These are phyloP conservation scores for Peromyscus californicus DNA, from an alignment of 2,113 vertebrate genomes.

Conservation along the genomic window DNA sequence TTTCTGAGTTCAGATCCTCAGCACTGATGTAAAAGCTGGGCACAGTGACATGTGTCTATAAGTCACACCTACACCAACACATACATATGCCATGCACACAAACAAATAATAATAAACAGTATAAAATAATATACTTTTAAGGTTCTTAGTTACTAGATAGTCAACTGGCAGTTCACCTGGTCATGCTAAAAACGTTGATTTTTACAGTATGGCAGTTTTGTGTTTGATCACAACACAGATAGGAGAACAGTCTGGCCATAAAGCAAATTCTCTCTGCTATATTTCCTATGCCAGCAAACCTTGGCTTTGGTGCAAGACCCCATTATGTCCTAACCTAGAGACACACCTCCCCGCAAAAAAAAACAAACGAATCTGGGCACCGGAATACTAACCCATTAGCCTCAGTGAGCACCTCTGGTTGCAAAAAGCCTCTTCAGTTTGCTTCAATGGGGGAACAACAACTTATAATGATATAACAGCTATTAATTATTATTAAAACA, in stretches of 20 bases:
- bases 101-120: background rate
- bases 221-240: background rate
- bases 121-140: background rate
- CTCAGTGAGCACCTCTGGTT: background rate
- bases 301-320: background rate
- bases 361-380: background rate
- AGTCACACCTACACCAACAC: background rate
- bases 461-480: background rate
- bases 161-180: background rate
- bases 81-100: background rate
- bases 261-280: background rate
- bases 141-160: background rate
- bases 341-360: background rate
- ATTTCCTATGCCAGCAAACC: background rate
- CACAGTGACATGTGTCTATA: background rate
- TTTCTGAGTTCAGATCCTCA: background rate
- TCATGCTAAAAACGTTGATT: background rate
- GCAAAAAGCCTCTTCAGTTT: background rate
- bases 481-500: conserved; percentile 9
- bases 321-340: background rate
- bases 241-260: background rate
- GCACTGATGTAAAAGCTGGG: background rate
- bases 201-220: background rate
- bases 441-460: background rate
- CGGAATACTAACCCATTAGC: background rate